These are phyloP conservation scores for Luperina testacea DNA, from an alignment of 2,888 invertebrate genomes.

Conservation along the genomic window DNA sequence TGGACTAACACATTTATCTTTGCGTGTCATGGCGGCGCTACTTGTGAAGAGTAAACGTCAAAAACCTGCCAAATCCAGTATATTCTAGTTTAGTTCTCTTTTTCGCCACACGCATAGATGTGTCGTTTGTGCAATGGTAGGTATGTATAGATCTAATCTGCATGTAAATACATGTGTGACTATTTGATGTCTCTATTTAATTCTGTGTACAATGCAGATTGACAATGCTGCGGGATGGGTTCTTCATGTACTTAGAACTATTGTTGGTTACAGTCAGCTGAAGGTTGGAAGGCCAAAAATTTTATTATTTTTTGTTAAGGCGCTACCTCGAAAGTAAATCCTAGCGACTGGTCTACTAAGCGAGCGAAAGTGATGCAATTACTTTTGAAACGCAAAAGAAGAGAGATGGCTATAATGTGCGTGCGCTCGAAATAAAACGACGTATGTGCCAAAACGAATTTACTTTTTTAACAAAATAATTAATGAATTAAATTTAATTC, in stretches of 20 bases:
- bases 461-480: too few species aligned
- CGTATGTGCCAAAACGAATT: too few species aligned
- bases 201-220: conserved; percentile 39
- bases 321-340: too few species aligned
- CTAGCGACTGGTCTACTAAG: too few species aligned
- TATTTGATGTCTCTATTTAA: conserved; percentile 60
- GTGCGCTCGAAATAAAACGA: too few species aligned
- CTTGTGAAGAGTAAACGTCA: conserved; percentile 12
- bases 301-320: background rate
- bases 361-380: too few species aligned
- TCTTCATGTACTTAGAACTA: conserved; percentile 10
- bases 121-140: conserved; percentile 16
- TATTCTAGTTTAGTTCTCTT: conserved; percentile 28
- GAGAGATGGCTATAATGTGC: too few species aligned
- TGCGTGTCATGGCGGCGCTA: conserved; percentile 9
- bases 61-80: conserved; percentile 26
- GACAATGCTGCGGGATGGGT: conserved; percentile 33
- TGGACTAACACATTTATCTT: conserved; percentile 10
- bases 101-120: conserved; percentile 35
- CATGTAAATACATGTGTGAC: conserved; percentile 39
- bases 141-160: conserved; percentile 42
- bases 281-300: conserved; percentile 21
- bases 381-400: too few species aligned
- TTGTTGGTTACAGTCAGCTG: background rate
- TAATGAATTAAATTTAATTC: background rate